Evolutionary conservation across 2,797 vertebrate genomes (phyloP).

Genomic region (Dryobates pubescens): DNA sequence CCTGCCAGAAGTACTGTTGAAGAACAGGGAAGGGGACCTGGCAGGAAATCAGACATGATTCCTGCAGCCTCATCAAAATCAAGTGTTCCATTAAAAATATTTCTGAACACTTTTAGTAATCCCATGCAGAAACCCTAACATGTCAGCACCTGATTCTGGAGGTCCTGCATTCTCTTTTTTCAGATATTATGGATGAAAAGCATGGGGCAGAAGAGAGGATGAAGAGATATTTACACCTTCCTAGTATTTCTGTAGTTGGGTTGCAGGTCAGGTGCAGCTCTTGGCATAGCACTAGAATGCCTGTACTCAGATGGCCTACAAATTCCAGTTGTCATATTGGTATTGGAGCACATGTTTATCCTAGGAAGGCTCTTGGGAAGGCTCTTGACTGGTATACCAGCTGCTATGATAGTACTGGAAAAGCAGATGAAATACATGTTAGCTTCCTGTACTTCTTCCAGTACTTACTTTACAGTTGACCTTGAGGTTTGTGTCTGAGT

Average conservation of each 20-base stretch:
- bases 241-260: not conserved
- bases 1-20: slow-evolving; percentile 47
- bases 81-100: not conserved
- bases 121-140: accelerated
- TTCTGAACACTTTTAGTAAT: not conserved
- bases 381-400: not conserved
- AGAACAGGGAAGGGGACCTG: slow-evolving; percentile 41
- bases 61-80: slow-evolving; percentile 57
- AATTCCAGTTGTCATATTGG: not conserved
- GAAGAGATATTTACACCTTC: not conserved
- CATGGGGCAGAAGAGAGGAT: not conserved
- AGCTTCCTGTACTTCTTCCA: not conserved
- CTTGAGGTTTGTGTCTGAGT: not conserved
- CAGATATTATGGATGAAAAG: not conserved
- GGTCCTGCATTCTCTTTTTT: not conserved
- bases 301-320: not conserved
- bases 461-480: not conserved
- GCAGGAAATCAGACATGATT: slow-evolving; percentile 41
- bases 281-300: not conserved
- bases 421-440: not conserved
- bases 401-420: not conserved
- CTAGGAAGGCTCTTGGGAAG: not conserved
- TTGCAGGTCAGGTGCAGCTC: not conserved
- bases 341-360: not conserved
- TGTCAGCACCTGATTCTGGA: not conserved